Conservation (phyloP, 2,888 invertebrate species). For the Acanthococcus lagerstroemiae region DNA sequence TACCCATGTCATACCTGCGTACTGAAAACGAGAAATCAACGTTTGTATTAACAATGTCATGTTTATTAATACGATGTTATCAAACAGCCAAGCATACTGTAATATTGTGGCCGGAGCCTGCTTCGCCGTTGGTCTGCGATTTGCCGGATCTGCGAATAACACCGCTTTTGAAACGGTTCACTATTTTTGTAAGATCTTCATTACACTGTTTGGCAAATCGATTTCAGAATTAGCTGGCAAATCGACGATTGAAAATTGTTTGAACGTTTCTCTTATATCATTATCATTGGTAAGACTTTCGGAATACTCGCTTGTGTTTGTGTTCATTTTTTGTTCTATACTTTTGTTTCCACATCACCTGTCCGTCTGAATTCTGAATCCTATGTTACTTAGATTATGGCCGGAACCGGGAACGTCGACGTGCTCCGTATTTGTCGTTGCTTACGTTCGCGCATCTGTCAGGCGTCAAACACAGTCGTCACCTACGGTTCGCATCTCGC, state of each 20-base stretch:
- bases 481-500: slow-evolving; percentile 89
- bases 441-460: slow-evolving; percentile 68
- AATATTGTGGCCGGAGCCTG: slow-evolving; percentile 92
- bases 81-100: slow-evolving; percentile 87
- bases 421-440: slow-evolving; percentile 73
- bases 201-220: slow-evolving; percentile 56
- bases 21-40: too few species aligned
- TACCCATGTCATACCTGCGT: too few species aligned
- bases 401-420: slow-evolving; percentile 82
- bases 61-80: slow-evolving; percentile 31
- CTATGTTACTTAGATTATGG: slow-evolving; percentile 58
- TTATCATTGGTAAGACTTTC: slow-evolving; percentile 70
- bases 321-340: background rate
- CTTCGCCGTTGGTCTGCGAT: slow-evolving; percentile 83
- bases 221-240: slow-evolving; percentile 80
- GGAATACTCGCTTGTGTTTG: too few species aligned
- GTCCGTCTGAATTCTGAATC: background rate
- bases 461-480: slow-evolving; percentile 54
- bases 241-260: slow-evolving; percentile 78
- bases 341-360: background rate
- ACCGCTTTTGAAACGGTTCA: slow-evolving; percentile 70
- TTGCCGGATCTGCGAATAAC: slow-evolving; percentile 80
- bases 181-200: slow-evolving; percentile 59
- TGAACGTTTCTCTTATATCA: slow-evolving; percentile 71
- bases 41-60: background rate